phyloP scores from a whole-genome alignment of 1,140 invertebrate species.

The Drosophila ironensis region DNA sequence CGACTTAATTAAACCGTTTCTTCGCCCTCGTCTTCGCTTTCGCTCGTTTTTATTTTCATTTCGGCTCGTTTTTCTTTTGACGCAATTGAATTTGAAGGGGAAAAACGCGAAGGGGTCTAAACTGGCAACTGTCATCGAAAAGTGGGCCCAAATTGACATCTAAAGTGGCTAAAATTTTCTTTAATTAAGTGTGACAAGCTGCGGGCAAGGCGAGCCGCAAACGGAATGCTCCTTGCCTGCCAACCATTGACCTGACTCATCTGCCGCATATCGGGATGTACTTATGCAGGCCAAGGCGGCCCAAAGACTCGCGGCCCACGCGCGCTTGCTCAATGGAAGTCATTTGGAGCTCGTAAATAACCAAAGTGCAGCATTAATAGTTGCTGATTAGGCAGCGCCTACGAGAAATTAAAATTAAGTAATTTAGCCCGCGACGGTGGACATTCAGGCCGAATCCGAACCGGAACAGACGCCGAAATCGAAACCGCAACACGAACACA shows the following conservation, averaged over 20 bases:
- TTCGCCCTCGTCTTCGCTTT: constrained; percentile 33
- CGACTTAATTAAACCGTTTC: constrained; percentile 81
- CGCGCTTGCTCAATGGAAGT: constrained; percentile 50
- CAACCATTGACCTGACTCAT: too few relatives aligned
- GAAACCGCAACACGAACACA: too few relatives aligned
- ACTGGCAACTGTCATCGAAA: constrained; percentile 69
- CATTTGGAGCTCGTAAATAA: constrained; percentile 73
- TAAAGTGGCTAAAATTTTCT: constrained; percentile 81
- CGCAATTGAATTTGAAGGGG: constrained; percentile 8
- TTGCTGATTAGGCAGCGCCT: constrained; percentile 72
- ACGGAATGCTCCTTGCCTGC: too few relatives aligned
- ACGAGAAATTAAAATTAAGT: constrained; percentile 72
- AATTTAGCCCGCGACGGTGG: constrained; percentile 38
- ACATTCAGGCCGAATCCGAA: background rate
- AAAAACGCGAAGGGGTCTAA: constrained; percentile 1
- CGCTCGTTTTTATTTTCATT: constrained; percentile 15
- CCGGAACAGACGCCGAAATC: too few relatives aligned
- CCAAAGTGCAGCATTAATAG: constrained; percentile 67
- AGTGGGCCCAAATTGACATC: constrained; percentile 78
- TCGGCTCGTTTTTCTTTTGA: constrained; percentile 22
- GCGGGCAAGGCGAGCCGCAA: constrained; percentile 45
- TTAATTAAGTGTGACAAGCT: constrained; percentile 81
- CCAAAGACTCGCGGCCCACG: constrained; percentile 33
- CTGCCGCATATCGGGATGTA: too few relatives aligned
- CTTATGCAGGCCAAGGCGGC: too few relatives aligned